Conservation (phyloP, 2,113 vertebrate species). For the Hippocampus zosterae region DNA sequence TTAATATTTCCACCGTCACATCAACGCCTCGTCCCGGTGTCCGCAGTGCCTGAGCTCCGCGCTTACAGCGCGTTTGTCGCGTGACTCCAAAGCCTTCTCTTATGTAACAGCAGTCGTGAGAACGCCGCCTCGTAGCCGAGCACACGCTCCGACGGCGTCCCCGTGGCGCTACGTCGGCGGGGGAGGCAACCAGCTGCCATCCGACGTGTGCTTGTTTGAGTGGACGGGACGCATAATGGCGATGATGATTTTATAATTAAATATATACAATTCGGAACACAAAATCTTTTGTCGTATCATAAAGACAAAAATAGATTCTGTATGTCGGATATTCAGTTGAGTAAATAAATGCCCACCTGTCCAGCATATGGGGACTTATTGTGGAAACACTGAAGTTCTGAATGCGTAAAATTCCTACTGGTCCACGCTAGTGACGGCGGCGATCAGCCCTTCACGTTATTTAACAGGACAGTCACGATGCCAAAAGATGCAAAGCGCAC, state of each 20-base stretch:
- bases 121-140: constrained; percentile 16
- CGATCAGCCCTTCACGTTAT: not conserved
- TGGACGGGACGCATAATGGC: constrained; percentile 2
- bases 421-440: no score
- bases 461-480: not conserved
- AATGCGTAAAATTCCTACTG: no score
- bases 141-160: constrained; percentile 3
- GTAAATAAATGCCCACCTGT: no score
- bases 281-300: no score
- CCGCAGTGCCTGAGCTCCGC: constrained; percentile 47
- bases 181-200: constrained; percentile 43
- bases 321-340: no score
- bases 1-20: no score
- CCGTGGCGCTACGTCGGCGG: constrained; percentile 17
- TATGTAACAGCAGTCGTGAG: constrained; percentile 60
- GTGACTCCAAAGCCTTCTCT: constrained; percentile 61
- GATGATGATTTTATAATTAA: constrained; percentile 12
- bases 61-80: constrained; percentile 48
- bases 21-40: not conserved
- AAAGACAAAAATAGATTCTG: no score
- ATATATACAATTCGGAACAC: no score
- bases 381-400: no score
- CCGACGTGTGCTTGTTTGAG: constrained; percentile 27
- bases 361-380: no score
- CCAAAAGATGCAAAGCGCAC: not conserved